phyloP scores from a whole-genome alignment of 2,888 invertebrate genomes.

The Papilio protenor region DNA sequence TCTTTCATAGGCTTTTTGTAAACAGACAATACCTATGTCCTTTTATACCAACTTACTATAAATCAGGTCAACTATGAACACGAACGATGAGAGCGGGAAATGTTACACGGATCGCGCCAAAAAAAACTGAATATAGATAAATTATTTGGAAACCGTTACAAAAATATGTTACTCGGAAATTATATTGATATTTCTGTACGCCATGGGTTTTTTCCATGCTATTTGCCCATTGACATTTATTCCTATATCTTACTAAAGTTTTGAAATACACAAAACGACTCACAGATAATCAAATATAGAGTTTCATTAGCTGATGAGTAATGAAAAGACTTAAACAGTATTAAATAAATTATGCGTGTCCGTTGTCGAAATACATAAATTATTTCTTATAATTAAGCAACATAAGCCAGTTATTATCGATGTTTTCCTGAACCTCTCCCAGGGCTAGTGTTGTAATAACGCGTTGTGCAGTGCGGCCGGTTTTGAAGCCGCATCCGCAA shows the following conservation, averaged over 20 bases:
- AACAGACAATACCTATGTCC: too few species aligned
- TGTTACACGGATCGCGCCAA: neutral
- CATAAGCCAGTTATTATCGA: conserved; percentile 9
- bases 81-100: neutral
- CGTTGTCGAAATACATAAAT: neutral
- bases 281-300: neutral
- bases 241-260: neutral
- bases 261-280: neutral
- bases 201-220: too few species aligned
- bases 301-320: neutral
- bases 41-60: too few species aligned
- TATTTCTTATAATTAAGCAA: neutral
- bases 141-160: neutral
- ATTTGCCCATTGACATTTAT: neutral
- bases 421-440: conserved; percentile 7
- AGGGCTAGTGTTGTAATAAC: conserved; percentile 23
- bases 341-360: neutral
- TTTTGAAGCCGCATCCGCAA: conserved; percentile 24
- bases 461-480: conserved; percentile 20
- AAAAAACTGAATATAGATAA: neutral
- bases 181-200: too few species aligned
- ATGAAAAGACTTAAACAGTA: neutral
- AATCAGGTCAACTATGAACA: too few species aligned
- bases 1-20: too few species aligned
- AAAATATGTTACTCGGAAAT: too few species aligned